Evolutionary conservation across 1,140 invertebrate genomes (phyloP).

Genomic region (Trissolcus basalis): DNA sequence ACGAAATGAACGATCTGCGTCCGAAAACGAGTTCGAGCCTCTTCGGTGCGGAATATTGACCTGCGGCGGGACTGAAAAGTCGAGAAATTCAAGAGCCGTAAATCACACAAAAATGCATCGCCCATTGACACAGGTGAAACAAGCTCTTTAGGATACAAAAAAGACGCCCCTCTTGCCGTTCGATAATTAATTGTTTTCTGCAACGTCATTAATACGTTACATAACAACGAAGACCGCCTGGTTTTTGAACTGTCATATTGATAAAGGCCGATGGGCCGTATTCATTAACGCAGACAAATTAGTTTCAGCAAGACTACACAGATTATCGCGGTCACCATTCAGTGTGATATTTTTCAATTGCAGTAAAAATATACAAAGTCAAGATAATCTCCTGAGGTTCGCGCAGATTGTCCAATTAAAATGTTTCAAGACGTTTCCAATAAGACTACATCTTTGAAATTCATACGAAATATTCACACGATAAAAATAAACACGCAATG

Average conservation of each 20-base stretch:
- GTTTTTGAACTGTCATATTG: constrained; percentile 41
- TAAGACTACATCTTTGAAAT: too few relatives aligned
- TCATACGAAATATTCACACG: too few relatives aligned
- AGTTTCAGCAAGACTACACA: constrained; percentile 38
- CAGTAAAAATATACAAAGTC: too few relatives aligned
- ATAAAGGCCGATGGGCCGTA: constrained; percentile 41
- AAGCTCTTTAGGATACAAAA: constrained; percentile 51
- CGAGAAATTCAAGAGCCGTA: constrained; percentile 64
- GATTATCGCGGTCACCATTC: constrained; percentile 37
- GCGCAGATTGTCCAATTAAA: too few relatives aligned
- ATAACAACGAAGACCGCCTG: constrained; percentile 40
- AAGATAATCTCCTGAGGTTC: too few relatives aligned
- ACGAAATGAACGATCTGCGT: constrained; percentile 53
- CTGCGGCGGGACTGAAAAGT: constrained; percentile 51
- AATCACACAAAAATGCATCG: constrained; percentile 68
- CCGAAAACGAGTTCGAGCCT: constrained; percentile 67
- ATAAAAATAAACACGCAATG: too few relatives aligned
- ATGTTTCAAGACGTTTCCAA: too few relatives aligned
- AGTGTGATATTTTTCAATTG: constrained; percentile 21
- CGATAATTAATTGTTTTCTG: constrained; percentile 46
- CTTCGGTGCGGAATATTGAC: constrained; percentile 47
- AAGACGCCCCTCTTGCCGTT: constrained; percentile 26
- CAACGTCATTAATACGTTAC: constrained; percentile 49
- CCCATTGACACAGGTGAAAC: constrained; percentile 57
- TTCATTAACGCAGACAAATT: constrained; percentile 55